A percentile compares a stretch with the other conserved stretches of the same genome.
Evolutionary conservation across 2,113 vertebrate species (phyloP).

Genomic region (Eira barbara): DNA sequence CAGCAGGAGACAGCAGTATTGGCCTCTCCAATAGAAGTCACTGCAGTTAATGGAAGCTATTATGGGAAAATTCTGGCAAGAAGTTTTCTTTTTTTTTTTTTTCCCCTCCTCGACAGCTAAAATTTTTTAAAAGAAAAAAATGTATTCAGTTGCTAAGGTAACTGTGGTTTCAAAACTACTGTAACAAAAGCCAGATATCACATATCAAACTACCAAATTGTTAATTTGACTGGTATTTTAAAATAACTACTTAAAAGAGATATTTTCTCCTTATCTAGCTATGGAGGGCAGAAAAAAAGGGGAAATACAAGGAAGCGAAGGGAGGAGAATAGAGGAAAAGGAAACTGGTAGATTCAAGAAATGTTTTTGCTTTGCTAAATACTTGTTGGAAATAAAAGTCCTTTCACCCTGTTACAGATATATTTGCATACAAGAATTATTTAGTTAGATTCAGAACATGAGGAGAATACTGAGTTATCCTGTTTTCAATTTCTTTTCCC

Average conservation of each 20-base stretch:
- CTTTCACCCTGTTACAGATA: constrained; percentile 14
- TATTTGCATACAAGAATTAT: constrained; percentile 30
- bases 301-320: background rate
- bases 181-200: constrained; percentile 80
- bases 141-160: constrained; percentile 84
- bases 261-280: constrained; percentile 60
- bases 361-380: constrained; percentile 50
- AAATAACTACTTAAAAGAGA: constrained; percentile 74
- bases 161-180: constrained; percentile 83
- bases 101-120: constrained; percentile 68
- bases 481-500: constrained; percentile 56
- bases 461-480: constrained; percentile 15
- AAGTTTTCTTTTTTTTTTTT: constrained; percentile 75
- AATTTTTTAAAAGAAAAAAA: constrained; percentile 73
- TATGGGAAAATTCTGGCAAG: constrained; percentile 83
- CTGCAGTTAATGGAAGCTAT: constrained; percentile 83
- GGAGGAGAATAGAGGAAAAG: constrained; percentile 15
- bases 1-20: constrained; percentile 80
- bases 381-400: constrained; percentile 56
- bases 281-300: background rate
- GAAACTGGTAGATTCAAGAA: constrained; percentile 39
- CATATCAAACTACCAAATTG: constrained; percentile 79
- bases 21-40: constrained; percentile 80
- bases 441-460: constrained; percentile 57
- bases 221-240: constrained; percentile 78